Conservation (phyloP, 2,888 invertebrate species). For the Autographa gamma region DNA sequence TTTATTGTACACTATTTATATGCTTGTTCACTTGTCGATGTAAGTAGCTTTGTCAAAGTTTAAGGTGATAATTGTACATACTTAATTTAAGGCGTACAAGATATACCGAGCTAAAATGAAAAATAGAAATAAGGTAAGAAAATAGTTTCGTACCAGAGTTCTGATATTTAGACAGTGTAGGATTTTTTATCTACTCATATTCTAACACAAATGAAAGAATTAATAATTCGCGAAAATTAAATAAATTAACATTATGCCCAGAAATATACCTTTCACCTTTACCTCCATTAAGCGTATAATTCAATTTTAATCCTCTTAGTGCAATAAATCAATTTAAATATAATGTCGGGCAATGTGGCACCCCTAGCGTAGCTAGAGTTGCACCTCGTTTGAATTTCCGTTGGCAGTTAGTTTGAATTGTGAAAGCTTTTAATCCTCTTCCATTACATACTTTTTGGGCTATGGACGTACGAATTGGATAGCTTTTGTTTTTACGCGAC, state of each 20-base stretch:
- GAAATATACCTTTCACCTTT: not conserved
- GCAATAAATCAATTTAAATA: constrained; percentile 15
- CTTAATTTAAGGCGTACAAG: too few species aligned
- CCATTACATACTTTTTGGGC: constrained; percentile 52
- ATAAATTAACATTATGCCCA: not conserved
- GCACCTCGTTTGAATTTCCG: constrained; percentile 61
- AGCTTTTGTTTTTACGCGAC: constrained; percentile 23
- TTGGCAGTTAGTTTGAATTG: constrained; percentile 66
- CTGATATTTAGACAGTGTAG: too few species aligned
- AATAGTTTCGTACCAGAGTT: too few species aligned
- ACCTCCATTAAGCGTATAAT: not conserved
- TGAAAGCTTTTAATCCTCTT: constrained; percentile 69
- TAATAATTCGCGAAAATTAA: not conserved
- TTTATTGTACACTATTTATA: too few species aligned
- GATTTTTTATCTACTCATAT: too few species aligned
- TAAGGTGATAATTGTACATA: too few species aligned
- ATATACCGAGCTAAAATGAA: too few species aligned
- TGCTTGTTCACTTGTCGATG: too few species aligned
- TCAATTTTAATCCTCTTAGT: constrained; percentile 9
- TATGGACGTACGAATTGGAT: constrained; percentile 27
- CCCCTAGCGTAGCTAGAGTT: constrained; percentile 35
- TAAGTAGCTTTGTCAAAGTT: too few species aligned
- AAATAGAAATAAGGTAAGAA: too few species aligned
- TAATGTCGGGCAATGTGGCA: constrained; percentile 4
- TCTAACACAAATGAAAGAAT: too few species aligned